Conservation (phyloP, 2,888 invertebrate species). For the Furcula furcula region DNA sequence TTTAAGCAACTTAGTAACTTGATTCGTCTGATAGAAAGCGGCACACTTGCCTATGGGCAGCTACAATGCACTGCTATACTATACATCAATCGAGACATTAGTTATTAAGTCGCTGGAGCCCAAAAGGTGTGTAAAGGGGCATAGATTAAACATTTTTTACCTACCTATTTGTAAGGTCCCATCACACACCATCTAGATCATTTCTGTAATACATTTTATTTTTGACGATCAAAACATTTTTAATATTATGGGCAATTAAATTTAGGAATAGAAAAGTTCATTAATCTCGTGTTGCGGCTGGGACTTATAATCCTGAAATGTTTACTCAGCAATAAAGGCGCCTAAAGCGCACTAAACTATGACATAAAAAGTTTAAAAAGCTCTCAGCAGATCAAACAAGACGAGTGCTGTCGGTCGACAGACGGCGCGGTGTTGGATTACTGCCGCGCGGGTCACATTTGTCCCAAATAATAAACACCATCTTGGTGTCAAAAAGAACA, state of each 20-base stretch:
- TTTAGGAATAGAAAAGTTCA: slow-evolving; percentile 40
- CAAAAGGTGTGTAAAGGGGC: too few relatives aligned
- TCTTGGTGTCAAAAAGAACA: slow-evolving; percentile 78
- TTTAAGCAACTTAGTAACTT: too few relatives aligned
- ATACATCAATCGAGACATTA: too few relatives aligned
- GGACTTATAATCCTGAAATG: slow-evolving; percentile 61
- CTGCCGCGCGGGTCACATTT: slow-evolving; percentile 72
- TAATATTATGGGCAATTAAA: slow-evolving; percentile 14
- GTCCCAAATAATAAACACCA: slow-evolving; percentile 78
- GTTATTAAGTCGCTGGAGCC: too few relatives aligned
- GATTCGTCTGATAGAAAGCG: too few relatives aligned
- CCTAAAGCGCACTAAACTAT: slow-evolving; percentile 74
- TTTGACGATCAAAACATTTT: too few relatives aligned
- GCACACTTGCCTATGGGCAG: too few relatives aligned
- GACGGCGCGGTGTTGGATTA: slow-evolving; percentile 70
- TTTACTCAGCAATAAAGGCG: slow-evolving; percentile 77
- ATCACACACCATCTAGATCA: too few relatives aligned
- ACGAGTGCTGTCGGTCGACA: slow-evolving; percentile 69
- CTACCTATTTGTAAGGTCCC: too few relatives aligned
- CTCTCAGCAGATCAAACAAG: slow-evolving; percentile 81
- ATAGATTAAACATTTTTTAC: too few relatives aligned
- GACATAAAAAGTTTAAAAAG: slow-evolving; percentile 81
- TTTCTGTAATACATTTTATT: too few relatives aligned
- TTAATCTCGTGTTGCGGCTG: slow-evolving; percentile 41
- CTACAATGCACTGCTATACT: too few relatives aligned